A percentile compares a stretch with the other conserved stretches of the same genome.
phyloP scores from a whole-genome alignment of 2,888 invertebrate species.

The Parnassius glacialis region DNA sequence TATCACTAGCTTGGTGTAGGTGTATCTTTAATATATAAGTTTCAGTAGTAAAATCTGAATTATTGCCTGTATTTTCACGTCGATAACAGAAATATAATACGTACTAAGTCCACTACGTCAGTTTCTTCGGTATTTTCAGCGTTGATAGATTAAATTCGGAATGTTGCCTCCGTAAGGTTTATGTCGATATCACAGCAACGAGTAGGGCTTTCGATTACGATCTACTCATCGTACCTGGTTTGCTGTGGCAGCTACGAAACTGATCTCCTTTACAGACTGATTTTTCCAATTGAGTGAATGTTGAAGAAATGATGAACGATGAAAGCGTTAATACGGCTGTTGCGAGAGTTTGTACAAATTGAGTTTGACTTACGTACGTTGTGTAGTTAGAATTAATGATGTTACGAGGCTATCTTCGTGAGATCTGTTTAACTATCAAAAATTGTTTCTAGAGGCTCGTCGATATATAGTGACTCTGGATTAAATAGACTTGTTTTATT shows the following conservation, averaged over 20 bases:
- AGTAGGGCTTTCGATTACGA: neutral
- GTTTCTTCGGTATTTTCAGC: neutral
- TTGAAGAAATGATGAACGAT: neutral
- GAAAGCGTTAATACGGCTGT: conserved; percentile 1
- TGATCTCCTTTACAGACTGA: conserved; percentile 25
- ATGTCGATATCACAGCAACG: conserved; percentile 6
- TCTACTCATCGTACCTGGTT: neutral
- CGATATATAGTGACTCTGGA: neutral
- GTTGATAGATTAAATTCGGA: neutral
- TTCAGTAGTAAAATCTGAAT: neutral
- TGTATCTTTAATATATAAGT: conserved; percentile 7
- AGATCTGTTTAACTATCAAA: neutral
- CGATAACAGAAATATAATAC: conserved; percentile 3
- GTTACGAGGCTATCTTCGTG: conserved; percentile 3
- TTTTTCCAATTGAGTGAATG: conserved; percentile 10
- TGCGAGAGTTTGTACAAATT: neutral
- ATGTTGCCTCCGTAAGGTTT: conserved; percentile 19
- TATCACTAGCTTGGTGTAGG: neutral
- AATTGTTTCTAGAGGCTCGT: conserved; percentile 18
- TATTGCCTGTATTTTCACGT: conserved; percentile 4
- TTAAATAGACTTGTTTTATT: neutral
- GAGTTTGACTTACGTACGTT: neutral
- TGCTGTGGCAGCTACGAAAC: conserved; percentile 1
- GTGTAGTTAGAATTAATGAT: conserved; percentile 4
- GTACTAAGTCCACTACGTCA: neutral